phyloP scores from a whole-genome alignment of 2,888 invertebrate genomes.

The Trichogramma dendrolimi region DNA sequence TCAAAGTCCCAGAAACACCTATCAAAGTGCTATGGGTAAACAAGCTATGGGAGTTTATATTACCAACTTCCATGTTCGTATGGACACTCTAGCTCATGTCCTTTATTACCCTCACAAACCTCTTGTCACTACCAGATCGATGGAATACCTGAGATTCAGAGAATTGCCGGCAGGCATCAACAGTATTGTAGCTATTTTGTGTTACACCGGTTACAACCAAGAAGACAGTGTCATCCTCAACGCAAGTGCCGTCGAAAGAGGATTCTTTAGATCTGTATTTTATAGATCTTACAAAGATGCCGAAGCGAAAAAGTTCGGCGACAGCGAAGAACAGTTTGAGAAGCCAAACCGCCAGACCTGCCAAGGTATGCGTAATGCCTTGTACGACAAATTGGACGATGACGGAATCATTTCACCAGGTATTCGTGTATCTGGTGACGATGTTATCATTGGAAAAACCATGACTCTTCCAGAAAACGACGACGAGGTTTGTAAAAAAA shows the following conservation, averaged over 20 bases:
- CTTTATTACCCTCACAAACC: constrained; percentile 99
- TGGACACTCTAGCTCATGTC: constrained; percentile 99
- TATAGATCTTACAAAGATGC: constrained; percentile 95
- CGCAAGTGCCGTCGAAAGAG: constrained; percentile 95
- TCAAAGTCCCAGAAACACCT: constrained; percentile 99
- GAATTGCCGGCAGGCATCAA: constrained; percentile 90
- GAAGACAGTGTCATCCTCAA: constrained; percentile 99
- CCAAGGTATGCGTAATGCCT: constrained; percentile 94
- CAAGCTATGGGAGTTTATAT: constrained; percentile 99
- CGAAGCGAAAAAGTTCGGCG: constrained; percentile 86
- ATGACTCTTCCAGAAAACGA: constrained; percentile 94
- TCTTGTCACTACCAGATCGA: constrained; percentile 89
- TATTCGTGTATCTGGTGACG: constrained; percentile 86
- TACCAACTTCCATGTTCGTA: constrained; percentile 97
- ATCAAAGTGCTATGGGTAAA: constrained; percentile 99
- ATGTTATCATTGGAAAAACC: constrained; percentile 98
- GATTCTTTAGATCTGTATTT: constrained; percentile 94
- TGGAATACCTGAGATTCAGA: constrained; percentile 84
- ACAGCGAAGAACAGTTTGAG: constrained; percentile 95
- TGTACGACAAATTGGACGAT: constrained; percentile 97
- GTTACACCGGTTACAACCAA: constrained; percentile 99
- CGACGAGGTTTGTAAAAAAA: constrained; percentile 69
- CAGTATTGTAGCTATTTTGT: constrained; percentile 96
- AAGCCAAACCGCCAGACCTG: constrained; percentile 92
- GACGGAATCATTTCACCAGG: constrained; percentile 99